These are phyloP conservation scores for Zaprionus taronus DNA, from an alignment of 1,140 invertebrate genomes.

Conservation along the genomic window DNA sequence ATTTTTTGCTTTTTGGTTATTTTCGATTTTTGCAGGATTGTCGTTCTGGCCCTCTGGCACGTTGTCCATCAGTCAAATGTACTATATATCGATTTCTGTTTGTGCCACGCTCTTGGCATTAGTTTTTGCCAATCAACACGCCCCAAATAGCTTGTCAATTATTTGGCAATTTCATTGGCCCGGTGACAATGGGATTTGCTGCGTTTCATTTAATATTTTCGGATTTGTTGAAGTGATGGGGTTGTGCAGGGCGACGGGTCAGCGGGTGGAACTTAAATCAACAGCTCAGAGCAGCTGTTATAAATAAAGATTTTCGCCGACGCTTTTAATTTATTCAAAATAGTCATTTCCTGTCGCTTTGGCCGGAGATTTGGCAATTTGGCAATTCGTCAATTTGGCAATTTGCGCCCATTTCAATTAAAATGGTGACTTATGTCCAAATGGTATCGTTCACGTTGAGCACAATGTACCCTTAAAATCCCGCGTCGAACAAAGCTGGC, in stretches of 20 bases:
- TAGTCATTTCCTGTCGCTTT: constrained; percentile 72
- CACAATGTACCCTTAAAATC: constrained; percentile 34
- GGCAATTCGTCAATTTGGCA: background rate
- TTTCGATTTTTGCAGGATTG: constrained; percentile 33
- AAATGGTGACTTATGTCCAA: constrained; percentile 74
- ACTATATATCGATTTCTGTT: constrained; percentile 65
- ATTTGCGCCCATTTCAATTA: constrained; percentile 64
- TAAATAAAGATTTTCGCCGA: constrained; percentile 75
- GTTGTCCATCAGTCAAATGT: constrained; percentile 78
- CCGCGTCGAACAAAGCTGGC: constrained; percentile 3
- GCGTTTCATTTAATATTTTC: constrained; percentile 79
- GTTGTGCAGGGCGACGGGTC: background rate
- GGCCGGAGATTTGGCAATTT: constrained; percentile 11
- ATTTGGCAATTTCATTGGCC: constrained; percentile 79
- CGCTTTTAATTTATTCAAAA: constrained; percentile 78
- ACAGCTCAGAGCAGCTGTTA: constrained; percentile 65
- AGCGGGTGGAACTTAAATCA: constrained; percentile 42
- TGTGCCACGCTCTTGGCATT: constrained; percentile 61
- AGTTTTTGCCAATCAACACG: constrained; percentile 81
- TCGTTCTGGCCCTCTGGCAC: constrained; percentile 36
- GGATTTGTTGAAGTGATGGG: constrained; percentile 19
- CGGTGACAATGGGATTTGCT: constrained; percentile 79
- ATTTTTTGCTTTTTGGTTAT: constrained; percentile 19
- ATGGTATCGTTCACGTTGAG: constrained; percentile 22
- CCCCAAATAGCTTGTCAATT: constrained; percentile 81